Base-by-base conservation (phyloP, 2,797 vertebrate genomes). In the Sebastes kiyomatsui region DNA sequence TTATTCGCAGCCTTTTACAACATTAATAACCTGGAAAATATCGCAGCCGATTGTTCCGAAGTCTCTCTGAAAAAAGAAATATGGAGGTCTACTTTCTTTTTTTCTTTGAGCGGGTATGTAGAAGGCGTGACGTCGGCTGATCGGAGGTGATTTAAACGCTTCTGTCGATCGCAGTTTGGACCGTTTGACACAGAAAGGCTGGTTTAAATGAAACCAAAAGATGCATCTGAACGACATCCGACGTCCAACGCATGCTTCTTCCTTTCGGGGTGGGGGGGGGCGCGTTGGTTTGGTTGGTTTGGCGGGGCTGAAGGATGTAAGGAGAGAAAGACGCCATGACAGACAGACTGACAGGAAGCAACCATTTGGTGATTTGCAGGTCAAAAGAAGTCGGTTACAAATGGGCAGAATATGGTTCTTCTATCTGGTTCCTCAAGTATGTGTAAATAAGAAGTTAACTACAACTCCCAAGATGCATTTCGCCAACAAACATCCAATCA, bases 11-110 rank as follows among this genome's bases (percentile, higher is more conserved):
- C 94, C 93, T 94, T 94, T 95, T 97, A 97, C 97, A 96, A 96
- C 96, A 94, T 96, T 97, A 98, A 98, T 98, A 99, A 98, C 97
- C 97, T 96, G 96, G 96, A 96, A 97, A 97, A 97, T 96, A 97
- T 38, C 5, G 95, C 95, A 95, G 67, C 38, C 72, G 64, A 81
- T 75, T 80, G 81, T 79, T 85, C 77, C 7, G 1, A 33, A 65
- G 67, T 67, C 68, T 28, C 49, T n/a, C 70, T 54, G 67, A 94
- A 92, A 18, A 90, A 94, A 92, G 93, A 86, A 91, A 86, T 67
- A 95, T 90, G 93, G 89, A 82, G 77, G 46, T 85, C 75, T 82
- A 71, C 71, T 77, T 64, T 75, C 72, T 67, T 67, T n/a, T 10
- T 33, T 33, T 11, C 32, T 33, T 33, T 33, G 55, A 27, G 27